Evolutionary conservation across 2,113 vertebrate genomes (phyloP).

Genomic region (Hemibagrus wyckioides): DNA sequence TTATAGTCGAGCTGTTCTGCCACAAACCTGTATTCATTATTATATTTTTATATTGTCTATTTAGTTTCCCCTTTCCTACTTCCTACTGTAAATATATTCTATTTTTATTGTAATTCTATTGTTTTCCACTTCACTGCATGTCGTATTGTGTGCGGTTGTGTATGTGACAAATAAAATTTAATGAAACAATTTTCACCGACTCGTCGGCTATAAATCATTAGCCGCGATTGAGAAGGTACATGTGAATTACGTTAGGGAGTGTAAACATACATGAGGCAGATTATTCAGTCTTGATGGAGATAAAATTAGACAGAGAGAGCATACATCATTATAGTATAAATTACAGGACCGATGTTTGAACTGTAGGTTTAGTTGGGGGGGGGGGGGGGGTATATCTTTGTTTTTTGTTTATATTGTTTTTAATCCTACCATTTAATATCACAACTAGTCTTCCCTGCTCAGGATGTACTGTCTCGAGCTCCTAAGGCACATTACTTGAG

Average conservation of each 20-base stretch:
- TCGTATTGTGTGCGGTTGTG: no score
- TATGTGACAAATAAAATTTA: no score
- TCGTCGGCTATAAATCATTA: background rate
- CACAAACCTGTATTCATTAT: no score
- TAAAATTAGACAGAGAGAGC: background rate
- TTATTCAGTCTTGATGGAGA: background rate
- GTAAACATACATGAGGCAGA: background rate
- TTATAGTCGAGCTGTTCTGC: no score
- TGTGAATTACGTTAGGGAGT: background rate
- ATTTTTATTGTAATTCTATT: no score
- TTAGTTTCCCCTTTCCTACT: no score
- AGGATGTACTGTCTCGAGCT: background rate
- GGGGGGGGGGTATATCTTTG: no score
- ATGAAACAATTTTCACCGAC: background rate
- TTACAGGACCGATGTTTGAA: background rate
- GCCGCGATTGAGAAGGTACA: background rate
- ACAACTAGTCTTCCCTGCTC: background rate
- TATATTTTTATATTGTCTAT: no score
- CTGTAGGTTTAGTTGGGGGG: background rate
- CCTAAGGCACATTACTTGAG: background rate
- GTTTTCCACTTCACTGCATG: no score
- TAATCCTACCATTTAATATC: background rate
- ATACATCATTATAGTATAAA: background rate
- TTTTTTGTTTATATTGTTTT: background rate
- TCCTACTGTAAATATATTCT: no score